These are phyloP conservation scores for Diprion similis DNA, from an alignment of 1,140 invertebrate genomes.

Conservation along the genomic window DNA sequence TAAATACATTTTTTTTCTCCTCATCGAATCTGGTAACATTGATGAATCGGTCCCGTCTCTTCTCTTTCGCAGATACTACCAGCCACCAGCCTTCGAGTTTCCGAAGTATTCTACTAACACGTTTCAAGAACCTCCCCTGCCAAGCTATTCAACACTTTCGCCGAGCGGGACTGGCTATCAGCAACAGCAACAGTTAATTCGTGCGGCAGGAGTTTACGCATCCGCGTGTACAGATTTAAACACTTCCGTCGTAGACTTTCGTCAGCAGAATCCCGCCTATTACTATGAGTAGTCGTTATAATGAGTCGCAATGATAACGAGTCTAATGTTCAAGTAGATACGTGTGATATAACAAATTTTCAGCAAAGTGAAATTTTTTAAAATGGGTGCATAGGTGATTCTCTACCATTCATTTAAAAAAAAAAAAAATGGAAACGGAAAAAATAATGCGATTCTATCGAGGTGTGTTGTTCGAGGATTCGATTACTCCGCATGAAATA, in stretches of 20 bases:
- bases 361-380: too few relatives aligned
- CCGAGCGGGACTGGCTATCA: too few relatives aligned
- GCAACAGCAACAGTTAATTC: not conserved
- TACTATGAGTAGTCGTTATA: not conserved
- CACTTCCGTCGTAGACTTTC: not conserved
- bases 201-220: not conserved
- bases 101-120: not conserved
- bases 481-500: too few relatives aligned
- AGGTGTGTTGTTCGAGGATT: too few relatives aligned
- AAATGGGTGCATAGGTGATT: too few relatives aligned
- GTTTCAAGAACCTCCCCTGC: not conserved
- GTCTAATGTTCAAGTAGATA: too few relatives aligned
- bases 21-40: not conserved
- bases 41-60: too few relatives aligned
- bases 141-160: not conserved
- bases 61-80: conserved; percentile 3
- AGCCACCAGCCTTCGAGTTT: not conserved
- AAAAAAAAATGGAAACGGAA: too few relatives aligned
- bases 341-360: too few relatives aligned
- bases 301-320: too few relatives aligned
- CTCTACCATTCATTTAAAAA: too few relatives aligned
- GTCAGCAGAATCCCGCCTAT: not conserved
- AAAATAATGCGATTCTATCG: too few relatives aligned
- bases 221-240: not conserved
- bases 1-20: not conserved